These are phyloP conservation scores for Drosophila lutescens DNA, from an alignment of 2,888 invertebrate species.

Conservation along the genomic window DNA sequence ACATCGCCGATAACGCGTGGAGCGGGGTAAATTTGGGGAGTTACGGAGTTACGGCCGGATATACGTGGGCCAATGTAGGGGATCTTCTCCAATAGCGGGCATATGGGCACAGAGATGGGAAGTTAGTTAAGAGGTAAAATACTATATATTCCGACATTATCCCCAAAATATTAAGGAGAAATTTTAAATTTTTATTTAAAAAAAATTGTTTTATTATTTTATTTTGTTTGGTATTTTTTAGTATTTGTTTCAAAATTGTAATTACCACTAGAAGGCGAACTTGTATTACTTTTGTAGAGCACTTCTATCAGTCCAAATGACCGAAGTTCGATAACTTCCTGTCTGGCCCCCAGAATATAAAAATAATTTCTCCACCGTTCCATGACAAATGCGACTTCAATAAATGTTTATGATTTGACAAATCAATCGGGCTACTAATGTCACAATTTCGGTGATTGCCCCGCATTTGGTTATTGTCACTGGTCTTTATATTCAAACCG, in stretches of 20 bases:
- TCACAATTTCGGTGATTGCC: slow-evolving; percentile 54
- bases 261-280: too few species aligned
- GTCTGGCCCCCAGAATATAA: background rate
- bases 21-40: background rate
- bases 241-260: too few species aligned
- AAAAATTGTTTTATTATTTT: too few species aligned
- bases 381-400: slow-evolving; percentile 41
- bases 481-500: background rate
- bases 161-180: too few species aligned
- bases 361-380: background rate
- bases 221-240: too few species aligned
- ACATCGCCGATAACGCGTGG: slow-evolving; percentile 13
- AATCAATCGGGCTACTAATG: slow-evolving; percentile 76
- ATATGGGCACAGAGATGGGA: too few species aligned
- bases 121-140: too few species aligned
- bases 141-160: too few species aligned
- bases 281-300: background rate
- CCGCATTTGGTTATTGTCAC: slow-evolving; percentile 22
- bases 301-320: background rate
- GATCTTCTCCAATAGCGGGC: background rate
- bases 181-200: too few species aligned
- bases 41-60: background rate
- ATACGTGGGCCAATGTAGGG: background rate
- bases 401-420: slow-evolving; percentile 74
- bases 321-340: background rate